Base-by-base conservation (phyloP, 2,113 vertebrate species). In the Sisor rabdophorus region DNA sequence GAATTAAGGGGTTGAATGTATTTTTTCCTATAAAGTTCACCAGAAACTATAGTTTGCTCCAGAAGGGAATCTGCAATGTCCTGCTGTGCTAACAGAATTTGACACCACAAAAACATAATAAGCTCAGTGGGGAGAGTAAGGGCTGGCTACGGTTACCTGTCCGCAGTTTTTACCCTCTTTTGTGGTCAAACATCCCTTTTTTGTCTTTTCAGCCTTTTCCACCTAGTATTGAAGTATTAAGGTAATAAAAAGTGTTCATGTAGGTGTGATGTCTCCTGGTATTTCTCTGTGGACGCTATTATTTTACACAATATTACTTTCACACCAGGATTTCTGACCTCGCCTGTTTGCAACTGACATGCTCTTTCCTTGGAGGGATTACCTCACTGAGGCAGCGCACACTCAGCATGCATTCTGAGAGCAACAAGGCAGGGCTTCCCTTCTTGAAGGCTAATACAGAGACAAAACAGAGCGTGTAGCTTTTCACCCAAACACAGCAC, bases 61-160 rank as follows among this genome's bases (percentile, higher is more conserved):
- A 68, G 79, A 47, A 69, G 81, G 75, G 84, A 73, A 80, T 84
- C 83, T 44, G 79, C 79, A 88, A 80, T 80, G 81, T 67, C 83
- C 71, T 28, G 60, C 79, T 17, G 19, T 53, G 63, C 71, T 73
- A 77, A 71, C 59, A 82, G 68, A 86, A 87, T 84, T 82, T 20
- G 71, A 78, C 83, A 78, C 73, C 81, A 74, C 77, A 70, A 82
- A 60, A 76, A 83, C 80, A 85, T 86, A 88, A 88, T 83, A 70
- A 85, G 80, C 81, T 85, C 86, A 80, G 78, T 73, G 71, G 87
- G 84, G 85, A 84, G 56, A 11, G 3, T 76, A 53, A 78, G 12
- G 44, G 52, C 60, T 75, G 5, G 32, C 56, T 83, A 78, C 75
- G 70, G 76, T 87, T 83, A 84, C 81, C 64, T 73, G 67, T 78